phyloP scores from a whole-genome alignment of 2,888 invertebrate species.

The Monopis laevigella region DNA sequence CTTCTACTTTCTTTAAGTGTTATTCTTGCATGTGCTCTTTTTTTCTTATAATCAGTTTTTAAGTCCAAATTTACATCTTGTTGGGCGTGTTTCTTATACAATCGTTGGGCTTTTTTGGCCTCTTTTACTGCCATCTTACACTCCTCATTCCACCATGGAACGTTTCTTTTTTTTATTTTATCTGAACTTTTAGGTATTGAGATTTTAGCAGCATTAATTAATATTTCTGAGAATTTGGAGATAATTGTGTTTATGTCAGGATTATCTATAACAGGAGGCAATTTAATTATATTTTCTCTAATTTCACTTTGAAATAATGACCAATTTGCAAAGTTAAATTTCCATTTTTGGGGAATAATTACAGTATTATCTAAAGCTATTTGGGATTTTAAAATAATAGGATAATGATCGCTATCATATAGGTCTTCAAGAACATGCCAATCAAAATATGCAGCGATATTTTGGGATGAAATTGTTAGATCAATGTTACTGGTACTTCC shows the following conservation, averaged over 20 bases:
- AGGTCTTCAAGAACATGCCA: too few relatives aligned
- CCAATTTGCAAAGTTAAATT: too few relatives aligned
- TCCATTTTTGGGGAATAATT: too few relatives aligned
- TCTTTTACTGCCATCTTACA: conserved; percentile 11
- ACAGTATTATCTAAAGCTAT: too few relatives aligned
- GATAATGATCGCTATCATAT: too few relatives aligned
- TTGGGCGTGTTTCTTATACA: conserved; percentile 11
- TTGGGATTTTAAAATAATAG: too few relatives aligned
- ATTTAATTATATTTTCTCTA: too few relatives aligned
- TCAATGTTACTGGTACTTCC: too few relatives aligned
- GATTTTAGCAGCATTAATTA: conserved; percentile 12
- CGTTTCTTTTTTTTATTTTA: conserved; percentile 8
- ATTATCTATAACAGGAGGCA: too few relatives aligned
- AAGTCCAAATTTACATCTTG: conserved; percentile 6
- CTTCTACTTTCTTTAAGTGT: conserved; percentile 13
- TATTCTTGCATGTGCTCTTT: conserved; percentile 10
- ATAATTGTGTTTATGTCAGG: not conserved
- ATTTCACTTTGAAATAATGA: too few relatives aligned
- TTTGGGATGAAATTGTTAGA: too few relatives aligned
- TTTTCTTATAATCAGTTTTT: conserved; percentile 14
- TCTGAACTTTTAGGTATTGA: conserved; percentile 9
- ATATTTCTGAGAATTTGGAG: conserved; percentile 12
- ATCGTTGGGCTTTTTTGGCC: conserved; percentile 8
- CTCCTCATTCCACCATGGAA: conserved; percentile 12
- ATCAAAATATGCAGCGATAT: too few relatives aligned